Evolutionary conservation across 2,888 invertebrate species (phyloP).

Genomic region (Caenorhabditis parvicauda): DNA sequence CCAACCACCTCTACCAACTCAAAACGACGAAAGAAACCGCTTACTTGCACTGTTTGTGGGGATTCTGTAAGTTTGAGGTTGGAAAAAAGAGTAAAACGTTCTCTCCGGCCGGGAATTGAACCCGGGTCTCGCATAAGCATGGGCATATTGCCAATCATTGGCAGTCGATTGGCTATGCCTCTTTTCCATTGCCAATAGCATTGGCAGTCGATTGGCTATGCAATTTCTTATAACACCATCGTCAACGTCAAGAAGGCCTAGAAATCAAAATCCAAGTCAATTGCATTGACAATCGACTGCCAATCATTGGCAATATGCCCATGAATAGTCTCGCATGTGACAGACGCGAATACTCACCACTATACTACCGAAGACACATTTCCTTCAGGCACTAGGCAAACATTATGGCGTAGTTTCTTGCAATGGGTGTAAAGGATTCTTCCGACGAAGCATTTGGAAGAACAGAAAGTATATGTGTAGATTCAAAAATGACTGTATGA

Average conservation of each 20-base stretch:
- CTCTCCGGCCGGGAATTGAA: slow-evolving; percentile 4
- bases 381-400: slow-evolving; percentile 40
- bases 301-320: no score
- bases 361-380: not conserved
- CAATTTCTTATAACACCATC: no score
- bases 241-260: no score
- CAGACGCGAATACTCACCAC: not conserved
- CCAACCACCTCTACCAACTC: not conserved
- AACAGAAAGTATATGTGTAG: slow-evolving; percentile 41
- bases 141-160: slow-evolving; percentile 2
- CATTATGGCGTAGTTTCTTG: slow-evolving; percentile 51
- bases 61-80: slow-evolving; percentile 19
- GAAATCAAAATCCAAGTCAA: no score
- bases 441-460: slow-evolving; percentile 48
- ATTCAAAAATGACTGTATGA: slow-evolving; percentile 28
- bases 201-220: slow-evolving; percentile 6
- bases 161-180: not conserved
- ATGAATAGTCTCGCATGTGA: not conserved
- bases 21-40: slow-evolving; percentile 5
- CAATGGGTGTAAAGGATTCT: slow-evolving; percentile 61
- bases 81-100: not conserved
- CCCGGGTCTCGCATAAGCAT: slow-evolving; percentile 1
- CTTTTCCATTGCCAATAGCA: slow-evolving; percentile 6
- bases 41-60: slow-evolving; percentile 34
- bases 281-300: no score